These are phyloP conservation scores for Gymnarchus niloticus DNA, from an alignment of 2,113 vertebrate species.

Conservation along the genomic window DNA sequence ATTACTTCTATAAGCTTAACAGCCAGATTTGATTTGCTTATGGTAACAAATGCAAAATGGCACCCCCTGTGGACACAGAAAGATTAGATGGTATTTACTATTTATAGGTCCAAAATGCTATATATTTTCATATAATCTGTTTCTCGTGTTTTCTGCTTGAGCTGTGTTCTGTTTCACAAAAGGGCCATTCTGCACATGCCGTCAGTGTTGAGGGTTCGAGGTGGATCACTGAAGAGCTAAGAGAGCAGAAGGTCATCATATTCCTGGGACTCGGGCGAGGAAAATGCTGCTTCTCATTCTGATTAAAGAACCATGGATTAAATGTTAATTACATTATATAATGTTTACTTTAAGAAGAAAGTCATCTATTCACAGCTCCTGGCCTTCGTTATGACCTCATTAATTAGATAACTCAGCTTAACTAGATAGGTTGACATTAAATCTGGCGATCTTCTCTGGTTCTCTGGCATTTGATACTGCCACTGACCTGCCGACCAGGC, in stretches of 20 bases:
- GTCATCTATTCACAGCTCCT: not conserved
- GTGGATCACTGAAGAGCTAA: not conserved
- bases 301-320: not conserved
- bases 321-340: not conserved
- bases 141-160: not conserved
- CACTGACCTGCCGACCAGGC: constrained; percentile 92
- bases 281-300: not conserved
- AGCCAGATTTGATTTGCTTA: not conserved
- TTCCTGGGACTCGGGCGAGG: not conserved
- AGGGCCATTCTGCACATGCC: not conserved
- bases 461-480: not conserved
- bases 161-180: not conserved
- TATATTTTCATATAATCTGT: not conserved
- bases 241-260: not conserved
- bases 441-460: not conserved
- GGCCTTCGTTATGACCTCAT: too few relatives aligned
- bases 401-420: not conserved
- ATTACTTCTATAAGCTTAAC: too few relatives aligned
- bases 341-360: not conserved
- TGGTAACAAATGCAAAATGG: not conserved
- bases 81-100: not conserved
- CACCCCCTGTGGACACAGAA: not conserved
- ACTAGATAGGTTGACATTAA: not conserved
- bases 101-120: not conserved
- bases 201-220: not conserved